phyloP scores from a whole-genome alignment of 2,797 vertebrate species.

The Nothura maculosa region DNA sequence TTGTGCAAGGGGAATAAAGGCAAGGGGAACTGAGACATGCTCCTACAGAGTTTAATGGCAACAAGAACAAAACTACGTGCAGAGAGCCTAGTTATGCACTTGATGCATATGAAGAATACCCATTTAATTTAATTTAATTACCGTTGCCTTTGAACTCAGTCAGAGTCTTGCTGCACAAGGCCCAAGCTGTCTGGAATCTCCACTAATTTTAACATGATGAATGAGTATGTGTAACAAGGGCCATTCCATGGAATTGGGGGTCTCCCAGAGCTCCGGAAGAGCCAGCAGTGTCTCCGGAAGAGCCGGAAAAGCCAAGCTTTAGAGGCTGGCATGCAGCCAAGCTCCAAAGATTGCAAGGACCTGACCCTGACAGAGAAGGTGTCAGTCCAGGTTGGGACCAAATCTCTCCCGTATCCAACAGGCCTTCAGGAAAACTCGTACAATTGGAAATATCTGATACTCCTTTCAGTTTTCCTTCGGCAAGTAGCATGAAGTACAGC shows the following conservation, averaged over 20 bases:
- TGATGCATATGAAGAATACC: slow-evolving; percentile 43
- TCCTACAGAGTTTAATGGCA: slow-evolving; percentile 39
- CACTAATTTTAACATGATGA: background rate
- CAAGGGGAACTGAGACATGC: slow-evolving; percentile 33
- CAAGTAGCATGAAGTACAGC: background rate
- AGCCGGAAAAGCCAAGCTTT: too few species aligned
- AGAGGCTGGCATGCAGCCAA: background rate
- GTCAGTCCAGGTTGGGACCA: background rate
- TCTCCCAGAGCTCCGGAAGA: background rate
- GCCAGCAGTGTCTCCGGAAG: background rate
- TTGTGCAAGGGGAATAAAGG: slow-evolving; percentile 42
- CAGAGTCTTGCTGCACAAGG: too few species aligned
- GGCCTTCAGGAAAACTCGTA: background rate
- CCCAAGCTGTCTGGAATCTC: slow-evolving; percentile 31
- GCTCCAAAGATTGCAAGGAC: background rate
- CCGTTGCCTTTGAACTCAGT: slow-evolving; percentile 46
- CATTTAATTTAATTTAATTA: slow-evolving; percentile 69
- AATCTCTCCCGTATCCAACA: background rate
- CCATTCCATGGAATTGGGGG: background rate
- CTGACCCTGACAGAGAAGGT: background rate
- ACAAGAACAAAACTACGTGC: slow-evolving; percentile 48
- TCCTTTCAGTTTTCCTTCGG: background rate
- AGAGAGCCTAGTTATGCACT: slow-evolving; percentile 48
- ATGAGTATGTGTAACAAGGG: background rate
- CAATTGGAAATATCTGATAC: background rate